Percentiles rank a stretch among this genome's conserved stretches.
Evolutionary conservation across 1,140 invertebrate genomes (phyloP).

Genomic region (Heliconius hewitsoni): DNA sequence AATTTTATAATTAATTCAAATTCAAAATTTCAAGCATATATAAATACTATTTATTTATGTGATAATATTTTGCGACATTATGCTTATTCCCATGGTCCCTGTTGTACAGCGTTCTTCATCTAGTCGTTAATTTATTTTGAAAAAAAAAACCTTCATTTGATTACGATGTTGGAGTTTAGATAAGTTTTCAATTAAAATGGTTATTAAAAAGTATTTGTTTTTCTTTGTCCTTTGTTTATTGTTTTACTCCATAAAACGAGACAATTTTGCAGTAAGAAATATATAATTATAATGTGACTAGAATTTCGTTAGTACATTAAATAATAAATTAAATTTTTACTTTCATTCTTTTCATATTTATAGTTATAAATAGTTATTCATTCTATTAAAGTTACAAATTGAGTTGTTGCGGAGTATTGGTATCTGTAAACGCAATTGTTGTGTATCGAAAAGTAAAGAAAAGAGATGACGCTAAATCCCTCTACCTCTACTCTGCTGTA

Average conservation of each 20-base stretch:
- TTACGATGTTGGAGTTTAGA: constrained; percentile 66
- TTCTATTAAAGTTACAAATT: too few relatives aligned
- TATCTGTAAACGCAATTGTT: too few relatives aligned
- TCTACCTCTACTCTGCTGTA: too few relatives aligned
- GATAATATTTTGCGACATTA: constrained; percentile 55
- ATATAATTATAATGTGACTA: not conserved
- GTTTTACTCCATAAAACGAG: not conserved
- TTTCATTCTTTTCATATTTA: too few relatives aligned
- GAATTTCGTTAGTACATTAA: not conserved
- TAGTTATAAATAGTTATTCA: too few relatives aligned
- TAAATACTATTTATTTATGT: constrained; percentile 40
- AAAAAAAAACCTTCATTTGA: constrained; percentile 52
- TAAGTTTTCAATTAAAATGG: constrained; percentile 78
- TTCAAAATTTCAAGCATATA: constrained; percentile 13
- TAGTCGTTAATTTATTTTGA: constrained; percentile 73
- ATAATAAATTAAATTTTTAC: not conserved
- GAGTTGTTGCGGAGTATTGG: too few relatives aligned
- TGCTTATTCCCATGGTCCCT: constrained; percentile 48
- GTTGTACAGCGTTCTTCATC: constrained; percentile 64
- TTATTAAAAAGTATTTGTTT: constrained; percentile 56
- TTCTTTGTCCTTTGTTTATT: not conserved
- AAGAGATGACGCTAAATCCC: too few relatives aligned
- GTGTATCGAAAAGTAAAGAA: too few relatives aligned
- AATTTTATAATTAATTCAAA: constrained; percentile 13
- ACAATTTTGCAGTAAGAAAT: too few relatives aligned